These are phyloP conservation scores for Strix occidentalis DNA, from an alignment of 2,797 vertebrate genomes.

Conservation along the genomic window DNA sequence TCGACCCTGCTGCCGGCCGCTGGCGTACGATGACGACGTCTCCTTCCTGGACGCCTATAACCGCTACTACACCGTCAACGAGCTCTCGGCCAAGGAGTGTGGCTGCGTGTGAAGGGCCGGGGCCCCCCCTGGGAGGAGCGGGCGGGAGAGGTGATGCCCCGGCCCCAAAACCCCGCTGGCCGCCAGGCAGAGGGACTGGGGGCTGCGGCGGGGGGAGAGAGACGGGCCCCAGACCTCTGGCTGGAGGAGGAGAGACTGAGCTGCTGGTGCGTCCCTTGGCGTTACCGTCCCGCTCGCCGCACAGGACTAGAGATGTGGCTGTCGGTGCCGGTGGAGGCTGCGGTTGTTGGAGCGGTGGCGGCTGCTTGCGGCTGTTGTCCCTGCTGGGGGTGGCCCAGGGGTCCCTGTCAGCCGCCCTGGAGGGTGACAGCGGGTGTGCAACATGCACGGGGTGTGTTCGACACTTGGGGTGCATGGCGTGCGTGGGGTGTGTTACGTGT, in stretches of 20 bases:
- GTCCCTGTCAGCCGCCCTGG: not conserved
- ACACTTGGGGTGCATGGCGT: accelerated
- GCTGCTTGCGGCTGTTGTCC: accelerated
- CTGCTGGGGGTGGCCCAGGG: accelerated
- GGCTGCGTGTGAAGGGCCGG: constrained; percentile 86
- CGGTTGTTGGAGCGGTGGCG: accelerated
- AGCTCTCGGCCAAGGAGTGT: constrained; percentile 91
- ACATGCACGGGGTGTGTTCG: accelerated
- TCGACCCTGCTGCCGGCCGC: constrained; percentile 90
- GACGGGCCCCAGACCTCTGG: not conserved
- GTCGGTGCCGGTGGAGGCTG: not conserved
- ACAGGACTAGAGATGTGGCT: not conserved
- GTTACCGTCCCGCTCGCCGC: accelerated
- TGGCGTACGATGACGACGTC: constrained; percentile 87
- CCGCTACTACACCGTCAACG: constrained; percentile 88
- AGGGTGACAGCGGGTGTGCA: accelerated
- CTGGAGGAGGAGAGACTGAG: not conserved
- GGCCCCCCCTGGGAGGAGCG: accelerated
- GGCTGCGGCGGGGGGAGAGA: not conserved
- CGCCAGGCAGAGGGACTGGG: not conserved
- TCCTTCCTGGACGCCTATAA: constrained; percentile 88
- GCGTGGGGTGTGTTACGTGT: accelerated
- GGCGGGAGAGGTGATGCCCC: not conserved
- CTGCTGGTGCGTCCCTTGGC: accelerated
- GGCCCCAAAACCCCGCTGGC: not conserved